Base-by-base conservation (phyloP, 2,888 invertebrate genomes). In the Rhabditophanes sp. region DNA sequence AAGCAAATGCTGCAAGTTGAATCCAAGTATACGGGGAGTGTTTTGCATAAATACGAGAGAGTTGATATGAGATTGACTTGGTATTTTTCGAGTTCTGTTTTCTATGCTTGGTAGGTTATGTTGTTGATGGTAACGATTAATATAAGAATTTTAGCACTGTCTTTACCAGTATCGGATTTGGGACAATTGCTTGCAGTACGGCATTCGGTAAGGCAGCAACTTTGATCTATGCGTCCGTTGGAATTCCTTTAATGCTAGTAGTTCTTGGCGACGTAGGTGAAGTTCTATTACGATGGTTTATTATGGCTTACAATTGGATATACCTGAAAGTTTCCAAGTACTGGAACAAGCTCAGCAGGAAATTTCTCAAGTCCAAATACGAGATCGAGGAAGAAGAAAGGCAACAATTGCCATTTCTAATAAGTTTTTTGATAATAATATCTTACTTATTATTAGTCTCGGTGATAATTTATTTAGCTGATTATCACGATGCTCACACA, bases 131-230 rank as follows among this genome's bases (percentile, higher is more conserved):
- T 30, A 5, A 17, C 4, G 19, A 15, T 16, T 19, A 4, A 26
- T 8, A 17, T n/a, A 23, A 30, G 11, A 7, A 12, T 36, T 36
- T 23, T 22, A 30, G 50, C 46, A 3, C 45, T 4, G 21, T 51
- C 12, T 46, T 46, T 16, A 51, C 46, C 2, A 50, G 49, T 9
- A 46, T 46, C 21, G 46, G 46, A 21, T 46, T 50, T 22, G 46
- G 46, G 3, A 37, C 46, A 16, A 47, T 50, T 15, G 51, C 46
- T 5, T 35, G 50, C 16, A 37, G 35, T 14, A 46, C 46, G 7
- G 17, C 31, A 3, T 17, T 29, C 14, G 46, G 46, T 7, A 48
- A 51, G 37, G 24, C 30, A 14, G 35, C 33, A 12, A 26, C 50
- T 12, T 30, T 46, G 3, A 19, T 46, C 11, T 46, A 46, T 22